Evolutionary conservation across 2,797 vertebrate species (phyloP), one percentile per base, ranked within the genome.

Genomic region (Bradypodion ventrale): DNA sequence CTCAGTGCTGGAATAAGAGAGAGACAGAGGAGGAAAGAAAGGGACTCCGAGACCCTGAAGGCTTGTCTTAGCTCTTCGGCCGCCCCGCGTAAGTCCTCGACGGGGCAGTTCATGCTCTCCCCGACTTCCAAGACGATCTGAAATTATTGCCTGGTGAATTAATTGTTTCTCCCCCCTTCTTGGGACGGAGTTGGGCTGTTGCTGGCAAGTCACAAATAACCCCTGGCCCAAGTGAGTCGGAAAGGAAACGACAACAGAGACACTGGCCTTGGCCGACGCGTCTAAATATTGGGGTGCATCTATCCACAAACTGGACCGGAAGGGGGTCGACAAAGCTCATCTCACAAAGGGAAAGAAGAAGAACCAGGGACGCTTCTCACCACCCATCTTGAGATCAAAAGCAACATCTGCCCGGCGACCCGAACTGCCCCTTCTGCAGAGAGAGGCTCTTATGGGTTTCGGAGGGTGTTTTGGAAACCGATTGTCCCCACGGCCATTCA

Each of bases 101-200:
- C 19, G 3, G 52, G 52, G 52, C 19, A 56, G 15, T 13, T 27
- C 1, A 62, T 62, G 3, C 10, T 16, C n/a, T 19, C 68, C 52
- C 62, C 52, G 1, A 2, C 49, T 60, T 73, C 52, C 8, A 32
- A 76, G 74, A 42, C 4, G 63, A 62, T 62, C 74, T 70, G 63
- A 7, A 85, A 35, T 85, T 85, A 85, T 85, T 81, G 78, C 78
- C 78, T 76, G 65, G 29, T 68, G 82, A 76, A 83, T 68, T 52
- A 21, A 32, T 44, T 1, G 35, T 23, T 13, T 32, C 7, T 4
- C 1, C 27, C 13, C 7, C 25, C 52, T 52, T 10, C n/a, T 16
- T 9, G 7, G 1, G 6, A 32, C 5, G 40, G 13, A 37, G 29
- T n/a, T 70, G 23, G 13, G 1, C 12, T 7, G 52, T 8, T 42